Evolutionary conservation across 2,113 vertebrate species (phyloP), one percentile per base, ranked within the genome.

Genomic region (Recurvirostra avosetta): DNA sequence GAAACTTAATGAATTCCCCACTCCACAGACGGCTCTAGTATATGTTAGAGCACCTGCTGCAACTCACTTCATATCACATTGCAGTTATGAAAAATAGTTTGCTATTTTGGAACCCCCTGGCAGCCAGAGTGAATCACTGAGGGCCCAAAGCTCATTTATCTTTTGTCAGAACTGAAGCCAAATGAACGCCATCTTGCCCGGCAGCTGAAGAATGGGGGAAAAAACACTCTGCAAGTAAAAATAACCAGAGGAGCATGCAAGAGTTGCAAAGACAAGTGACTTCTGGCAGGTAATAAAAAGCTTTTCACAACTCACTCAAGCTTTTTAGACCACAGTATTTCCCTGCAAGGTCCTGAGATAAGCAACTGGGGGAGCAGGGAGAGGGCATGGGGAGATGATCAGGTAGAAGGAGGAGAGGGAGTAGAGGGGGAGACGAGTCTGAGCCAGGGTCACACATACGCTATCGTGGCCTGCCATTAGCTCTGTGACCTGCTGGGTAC

Each of bases 71-170:
- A 97, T 98, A 99, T 99, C 99, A 99, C 99, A 98, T 99, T 98
- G 99, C 98, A 98, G 98, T 98, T 98, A 99, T 99, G 99, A 99
- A 99, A 99, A 99, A 99, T 99, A 99, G 99, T 99, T 99, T 99
- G 99, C 99, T 99, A 99, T 99, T 99, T 99, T 99, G 98, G 99
- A 99, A 99, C 98, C 99, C 99, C 99, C 99, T 99, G 99, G 99
- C 99, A 99, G 99, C 99, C 98, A 98, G 98, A 99, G 98, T 98
- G 98, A 99, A 99, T 99, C 98, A 98, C 99, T 98, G 96, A 99
- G 98, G 99, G 99, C 99, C 99, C 99, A 98, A 96, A 99, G 99
- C 99, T 99, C 99, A 99, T 99, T 99, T 99, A 99, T 99, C 99
- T 99, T 99, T 98, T 99, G 99, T 99, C 99, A 99, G 99, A 99